Percentiles rank a stretch among this genome's conserved stretches.
phyloP scores from a whole-genome alignment of 1,140 invertebrate genomes.

The Brachionus plicatilis region DNA sequence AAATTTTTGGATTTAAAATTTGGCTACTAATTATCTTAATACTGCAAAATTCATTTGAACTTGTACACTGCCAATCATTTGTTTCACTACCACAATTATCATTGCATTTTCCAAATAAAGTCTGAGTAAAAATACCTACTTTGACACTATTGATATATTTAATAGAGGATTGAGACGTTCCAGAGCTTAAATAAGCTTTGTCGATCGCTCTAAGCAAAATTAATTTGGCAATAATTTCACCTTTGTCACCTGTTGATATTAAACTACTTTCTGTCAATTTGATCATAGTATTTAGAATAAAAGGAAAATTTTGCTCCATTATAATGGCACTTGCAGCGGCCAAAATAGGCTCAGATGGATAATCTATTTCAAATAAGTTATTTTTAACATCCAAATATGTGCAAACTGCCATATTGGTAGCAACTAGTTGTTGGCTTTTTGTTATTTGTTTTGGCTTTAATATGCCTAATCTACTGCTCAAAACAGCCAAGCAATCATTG shows the following conservation, averaged over 20 bases:
- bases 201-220: not conserved
- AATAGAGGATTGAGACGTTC: not conserved
- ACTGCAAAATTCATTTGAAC: not conserved
- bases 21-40: not conserved
- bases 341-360: conserved; percentile 1
- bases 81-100: not conserved
- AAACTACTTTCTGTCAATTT: not conserved
- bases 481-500: not conserved
- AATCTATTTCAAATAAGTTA: not conserved
- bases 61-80: not conserved
- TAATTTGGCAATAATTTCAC: conserved; percentile 8
- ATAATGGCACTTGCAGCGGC: not conserved
- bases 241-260: not conserved
- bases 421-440: not conserved
- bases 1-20: not conserved
- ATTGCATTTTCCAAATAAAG: not conserved
- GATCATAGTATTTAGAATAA: not conserved
- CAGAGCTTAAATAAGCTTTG: not conserved
- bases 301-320: not conserved
- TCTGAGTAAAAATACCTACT: not conserved
- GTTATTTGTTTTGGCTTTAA: not conserved
- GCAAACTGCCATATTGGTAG: not conserved
- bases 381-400: not conserved
- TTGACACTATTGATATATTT: not conserved
- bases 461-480: not conserved